These are phyloP conservation scores for Xiphophorus birchmanni DNA, from an alignment of 2,797 vertebrate species.

Conservation along the genomic window DNA sequence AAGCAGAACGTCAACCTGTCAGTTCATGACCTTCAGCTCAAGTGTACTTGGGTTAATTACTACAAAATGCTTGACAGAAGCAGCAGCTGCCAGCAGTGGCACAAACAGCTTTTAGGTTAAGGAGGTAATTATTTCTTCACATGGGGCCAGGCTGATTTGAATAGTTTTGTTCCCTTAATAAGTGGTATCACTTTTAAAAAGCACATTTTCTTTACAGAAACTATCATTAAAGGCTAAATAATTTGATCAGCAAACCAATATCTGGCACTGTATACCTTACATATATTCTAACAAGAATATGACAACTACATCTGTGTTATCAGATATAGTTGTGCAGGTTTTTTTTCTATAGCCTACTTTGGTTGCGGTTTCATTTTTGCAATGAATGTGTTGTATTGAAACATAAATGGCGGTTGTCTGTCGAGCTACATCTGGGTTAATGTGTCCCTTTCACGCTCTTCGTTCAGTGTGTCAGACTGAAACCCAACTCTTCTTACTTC, in stretches of 20 bases:
- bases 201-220: not conserved
- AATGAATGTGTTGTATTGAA: not conserved
- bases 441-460: not conserved
- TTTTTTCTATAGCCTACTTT: not conserved
- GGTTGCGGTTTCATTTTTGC: not conserved
- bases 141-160: not conserved
- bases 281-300: not conserved
- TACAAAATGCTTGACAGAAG: not conserved
- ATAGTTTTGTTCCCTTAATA: not conserved
- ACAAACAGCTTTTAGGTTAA: not conserved
- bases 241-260: not conserved
- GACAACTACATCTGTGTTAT: not conserved
- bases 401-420: not conserved
- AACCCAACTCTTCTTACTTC: not conserved
- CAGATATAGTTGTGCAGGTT: not conserved
- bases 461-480: not conserved
- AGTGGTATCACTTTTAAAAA: not conserved
- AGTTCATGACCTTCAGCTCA: not conserved
- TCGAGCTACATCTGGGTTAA: conserved; percentile 25
- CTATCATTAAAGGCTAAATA: not conserved
- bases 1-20: not conserved
- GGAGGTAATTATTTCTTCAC: not conserved
- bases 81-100: not conserved
- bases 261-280: not conserved
- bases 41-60: not conserved